Percentiles rank a stretch among this genome's conserved stretches.
phyloP scores from a whole-genome alignment of 2,888 invertebrate genomes.

The Diaperis boleti region DNA sequence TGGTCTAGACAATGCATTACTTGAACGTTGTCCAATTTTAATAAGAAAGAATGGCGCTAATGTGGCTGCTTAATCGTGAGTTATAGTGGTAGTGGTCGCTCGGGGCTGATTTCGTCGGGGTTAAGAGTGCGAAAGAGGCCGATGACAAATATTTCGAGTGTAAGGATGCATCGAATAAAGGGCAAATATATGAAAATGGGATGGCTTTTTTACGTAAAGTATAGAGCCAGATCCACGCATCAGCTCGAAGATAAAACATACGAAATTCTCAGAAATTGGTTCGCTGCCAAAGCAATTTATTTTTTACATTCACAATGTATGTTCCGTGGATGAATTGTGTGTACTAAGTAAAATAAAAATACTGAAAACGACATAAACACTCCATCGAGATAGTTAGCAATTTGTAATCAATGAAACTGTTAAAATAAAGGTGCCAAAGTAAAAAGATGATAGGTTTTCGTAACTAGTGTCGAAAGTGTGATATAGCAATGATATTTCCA shows the following conservation, averaged over 20 bases:
- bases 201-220: conserved; percentile 64
- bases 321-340: conserved; percentile 39
- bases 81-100: conserved; percentile 23
- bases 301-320: conserved; percentile 50
- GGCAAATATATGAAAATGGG: conserved; percentile 65
- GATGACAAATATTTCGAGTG: conserved; percentile 54
- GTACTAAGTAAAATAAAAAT: conserved; percentile 40
- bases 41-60: conserved; percentile 33
- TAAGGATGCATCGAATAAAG: conserved; percentile 61
- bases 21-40: conserved; percentile 26
- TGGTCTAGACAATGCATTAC: conserved; percentile 4
- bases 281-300: conserved; percentile 63
- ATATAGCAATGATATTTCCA: too few species aligned
- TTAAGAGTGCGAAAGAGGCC: conserved; percentile 37
- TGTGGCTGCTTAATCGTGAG: conserved; percentile 31
- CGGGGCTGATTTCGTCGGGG: conserved; percentile 25
- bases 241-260: conserved; percentile 64
- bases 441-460: too few species aligned
- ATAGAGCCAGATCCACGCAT: conserved; percentile 63
- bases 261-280: conserved; percentile 64
- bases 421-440: too few species aligned
- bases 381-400: conserved; percentile 7
- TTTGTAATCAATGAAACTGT: too few species aligned
- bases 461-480: too few species aligned
- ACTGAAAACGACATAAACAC: conserved; percentile 31